Evolutionary conservation across 2,888 invertebrate species (phyloP).

Genomic region (Synanthedon andrenaeformis): DNA sequence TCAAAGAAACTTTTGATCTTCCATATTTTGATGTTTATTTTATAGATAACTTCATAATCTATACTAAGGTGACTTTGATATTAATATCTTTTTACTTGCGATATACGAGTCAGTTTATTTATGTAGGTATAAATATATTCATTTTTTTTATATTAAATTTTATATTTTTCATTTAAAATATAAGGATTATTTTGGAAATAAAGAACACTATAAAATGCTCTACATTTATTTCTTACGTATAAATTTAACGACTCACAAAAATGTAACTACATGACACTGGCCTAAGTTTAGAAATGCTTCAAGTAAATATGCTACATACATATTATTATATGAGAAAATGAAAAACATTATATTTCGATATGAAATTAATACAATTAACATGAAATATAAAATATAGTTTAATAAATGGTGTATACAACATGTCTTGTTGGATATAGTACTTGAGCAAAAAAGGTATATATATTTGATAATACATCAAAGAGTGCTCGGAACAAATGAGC

Average conservation of each 20-base stretch:
- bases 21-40: too few relatives aligned
- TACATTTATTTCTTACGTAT: not conserved
- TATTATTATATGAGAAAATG: too few relatives aligned
- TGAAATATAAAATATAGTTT: conserved; percentile 6
- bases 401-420: conserved; percentile 36
- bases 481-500: conserved; percentile 35
- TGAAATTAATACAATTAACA: not conserved
- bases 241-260: not conserved
- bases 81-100: too few relatives aligned
- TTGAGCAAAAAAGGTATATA: conserved; percentile 41
- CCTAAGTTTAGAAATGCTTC: too few relatives aligned
- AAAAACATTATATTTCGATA: too few relatives aligned
- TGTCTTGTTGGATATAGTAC: conserved; percentile 47
- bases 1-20: too few relatives aligned
- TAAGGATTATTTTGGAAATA: not conserved
- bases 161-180: too few relatives aligned
- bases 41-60: too few relatives aligned
- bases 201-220: not conserved
- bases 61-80: too few relatives aligned
- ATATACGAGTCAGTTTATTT: too few relatives aligned
- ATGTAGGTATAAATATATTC: too few relatives aligned
- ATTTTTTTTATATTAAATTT: too few relatives aligned
- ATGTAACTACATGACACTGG: not conserved
- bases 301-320: not conserved
- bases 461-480: conserved; percentile 32